These are phyloP conservation scores for Zosterops lateralis DNA, from an alignment of 2,113 vertebrate genomes.

Conservation along the genomic window DNA sequence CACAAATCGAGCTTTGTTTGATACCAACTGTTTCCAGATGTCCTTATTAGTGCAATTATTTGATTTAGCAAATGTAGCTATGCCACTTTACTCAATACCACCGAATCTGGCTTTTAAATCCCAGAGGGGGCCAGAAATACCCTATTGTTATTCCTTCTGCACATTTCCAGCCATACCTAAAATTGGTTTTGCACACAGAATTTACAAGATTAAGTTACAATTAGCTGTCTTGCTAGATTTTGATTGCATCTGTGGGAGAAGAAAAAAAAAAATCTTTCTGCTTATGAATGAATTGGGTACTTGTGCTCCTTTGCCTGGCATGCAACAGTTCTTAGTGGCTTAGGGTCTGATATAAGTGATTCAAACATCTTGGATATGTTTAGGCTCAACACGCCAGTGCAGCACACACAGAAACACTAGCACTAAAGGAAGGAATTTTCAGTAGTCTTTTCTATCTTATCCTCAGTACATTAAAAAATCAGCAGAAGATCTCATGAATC, in stretches of 20 bases:
- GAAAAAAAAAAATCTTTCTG: background rate
- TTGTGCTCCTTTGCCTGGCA: background rate
- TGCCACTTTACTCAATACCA: background rate
- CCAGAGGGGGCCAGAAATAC: background rate
- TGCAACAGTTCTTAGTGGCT: background rate
- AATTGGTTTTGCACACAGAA: background rate
- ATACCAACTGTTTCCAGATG: background rate
- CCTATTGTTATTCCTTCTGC: background rate
- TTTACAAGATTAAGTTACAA: background rate
- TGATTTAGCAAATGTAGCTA: background rate
- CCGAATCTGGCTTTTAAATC: background rate
- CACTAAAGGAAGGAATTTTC: background rate
- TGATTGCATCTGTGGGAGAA: background rate
- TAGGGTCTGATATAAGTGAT: background rate
- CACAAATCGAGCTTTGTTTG: background rate
- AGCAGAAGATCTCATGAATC: background rate
- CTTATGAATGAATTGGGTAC: background rate
- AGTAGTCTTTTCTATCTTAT: background rate
- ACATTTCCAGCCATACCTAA: background rate
- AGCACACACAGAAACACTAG: background rate
- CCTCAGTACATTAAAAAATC: background rate
- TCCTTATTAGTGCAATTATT: conserved; percentile 30
- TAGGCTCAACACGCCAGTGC: background rate
- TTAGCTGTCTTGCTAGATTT: conserved; percentile 15
- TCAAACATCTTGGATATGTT: background rate